Evolutionary conservation across 2,113 vertebrate genomes (phyloP), one percentile per base, ranked within the genome.

Genomic region (Myiagra hebetior): DNA sequence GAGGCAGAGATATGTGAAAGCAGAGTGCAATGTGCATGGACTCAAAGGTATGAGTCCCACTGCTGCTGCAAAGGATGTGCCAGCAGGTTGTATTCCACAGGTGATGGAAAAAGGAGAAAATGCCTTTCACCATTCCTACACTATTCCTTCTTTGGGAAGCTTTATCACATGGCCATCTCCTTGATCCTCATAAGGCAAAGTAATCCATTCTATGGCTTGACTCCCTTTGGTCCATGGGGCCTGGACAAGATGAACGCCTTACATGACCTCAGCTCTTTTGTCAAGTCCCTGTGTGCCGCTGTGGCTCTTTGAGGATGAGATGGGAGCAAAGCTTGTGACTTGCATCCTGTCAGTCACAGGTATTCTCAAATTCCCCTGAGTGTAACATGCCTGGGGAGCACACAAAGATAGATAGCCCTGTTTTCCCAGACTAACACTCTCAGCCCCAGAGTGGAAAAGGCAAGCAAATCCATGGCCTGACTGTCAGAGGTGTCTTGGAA

Each of bases 11-110:
- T 15, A 24, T 2, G 8, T 23, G 47, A 74, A 41, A 56, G 70
- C 28, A 80, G 26, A 11, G 21, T 0, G 0, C 22, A n/a, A 4
- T 16, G 31, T 27, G 28, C 49, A 33, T 0, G 1, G 20, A 62
- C 11, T 39, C 53, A 76, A 55, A 84, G 53, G 35, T 23, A 14
- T 5, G 19, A 78, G 17, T 49, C 42, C 52, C 41, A 15, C 5
- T 59, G 33, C 65, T 76, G 46, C 39, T 42, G 39, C 44, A 91
- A 68, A 72, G 30, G 33, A 55, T 50, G 39, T 68, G 27, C 49
- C 79, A 88, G 63, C 18, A 42, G 47, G 20, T 46, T 63, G 21
- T 57, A 39, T 53, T 74, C 47, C 52, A 83, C 28, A 63, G 26
- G n/a, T 15, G 19, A 75, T 15, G 15, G 47, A 85, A 76, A 11